phyloP scores from a whole-genome alignment of 2,888 invertebrate species.

The Mesorhabditis spiculigera region DNA sequence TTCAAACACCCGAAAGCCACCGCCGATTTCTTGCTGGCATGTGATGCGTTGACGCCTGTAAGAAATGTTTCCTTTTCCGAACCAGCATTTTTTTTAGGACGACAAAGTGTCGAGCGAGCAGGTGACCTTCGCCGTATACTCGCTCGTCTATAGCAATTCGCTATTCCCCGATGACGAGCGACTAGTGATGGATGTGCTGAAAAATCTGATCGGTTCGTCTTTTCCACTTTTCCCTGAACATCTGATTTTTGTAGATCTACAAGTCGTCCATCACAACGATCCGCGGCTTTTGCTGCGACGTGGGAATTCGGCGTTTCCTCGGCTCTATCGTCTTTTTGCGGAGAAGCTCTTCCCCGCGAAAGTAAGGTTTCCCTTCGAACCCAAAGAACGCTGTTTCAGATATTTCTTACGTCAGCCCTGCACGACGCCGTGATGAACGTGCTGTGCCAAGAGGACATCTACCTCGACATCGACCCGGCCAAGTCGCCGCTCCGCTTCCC shows the following conservation, averaged over 20 bases:
- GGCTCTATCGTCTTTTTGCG: slow-evolving; percentile 80
- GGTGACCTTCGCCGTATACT: slow-evolving; percentile 19
- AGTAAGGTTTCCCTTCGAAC: slow-evolving; percentile 22
- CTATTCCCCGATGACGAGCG: slow-evolving; percentile 28
- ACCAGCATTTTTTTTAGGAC: neutral
- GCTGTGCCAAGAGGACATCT: slow-evolving; percentile 83
- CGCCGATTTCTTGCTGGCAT: slow-evolving; percentile 32
- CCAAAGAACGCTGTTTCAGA: slow-evolving; percentile 48
- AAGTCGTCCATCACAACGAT: slow-evolving; percentile 69
- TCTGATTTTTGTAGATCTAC: slow-evolving; percentile 54
- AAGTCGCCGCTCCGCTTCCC: slow-evolving; percentile 75
- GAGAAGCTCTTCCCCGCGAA: slow-evolving; percentile 86
- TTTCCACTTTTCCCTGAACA: slow-evolving; percentile 45
- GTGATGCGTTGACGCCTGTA: slow-evolving; percentile 7
- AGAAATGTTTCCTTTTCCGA: neutral
- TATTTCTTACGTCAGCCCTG: slow-evolving; percentile 86
- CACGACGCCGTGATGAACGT: slow-evolving; percentile 83
- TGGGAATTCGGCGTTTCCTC: slow-evolving; percentile 80
- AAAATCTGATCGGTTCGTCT: slow-evolving; percentile 68
- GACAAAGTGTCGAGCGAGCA: neutral
- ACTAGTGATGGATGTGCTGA: neutral
- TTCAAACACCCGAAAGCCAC: slow-evolving; percentile 22
- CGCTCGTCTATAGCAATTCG: slow-evolving; percentile 37
- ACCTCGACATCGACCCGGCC: slow-evolving; percentile 84
- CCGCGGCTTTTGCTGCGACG: slow-evolving; percentile 72